A percentile compares a stretch with the other conserved stretches of the same genome.
These are phyloP conservation scores for Lethenteron reissneri DNA, from an alignment of 2,113 vertebrate species.

Conservation along the genomic window DNA sequence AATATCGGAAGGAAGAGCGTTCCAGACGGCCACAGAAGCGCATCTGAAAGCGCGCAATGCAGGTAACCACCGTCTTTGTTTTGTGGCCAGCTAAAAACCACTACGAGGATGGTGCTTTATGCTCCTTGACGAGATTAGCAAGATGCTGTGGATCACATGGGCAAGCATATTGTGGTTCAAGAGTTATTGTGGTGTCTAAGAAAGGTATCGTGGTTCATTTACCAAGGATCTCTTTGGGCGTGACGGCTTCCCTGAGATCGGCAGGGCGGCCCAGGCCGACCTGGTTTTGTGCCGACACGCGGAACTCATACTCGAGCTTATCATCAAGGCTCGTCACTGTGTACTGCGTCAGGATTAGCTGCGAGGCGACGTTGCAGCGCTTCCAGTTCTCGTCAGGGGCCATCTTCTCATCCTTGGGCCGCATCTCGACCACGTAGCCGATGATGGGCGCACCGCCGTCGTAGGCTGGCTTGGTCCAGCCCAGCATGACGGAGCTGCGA, in stretches of 20 bases:
- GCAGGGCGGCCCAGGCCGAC: conserved; percentile 76
- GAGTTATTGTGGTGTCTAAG: conserved; percentile 8
- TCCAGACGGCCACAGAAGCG: no score
- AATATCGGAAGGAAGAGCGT: no score
- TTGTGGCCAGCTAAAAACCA: no score
- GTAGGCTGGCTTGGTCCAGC: conserved; percentile 67
- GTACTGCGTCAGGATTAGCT: conserved; percentile 61
- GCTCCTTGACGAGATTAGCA: no score
- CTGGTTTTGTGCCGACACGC: conserved; percentile 89
- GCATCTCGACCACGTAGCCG: conserved; percentile 80
- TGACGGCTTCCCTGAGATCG: conserved; percentile 51
- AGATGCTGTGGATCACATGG: no score
- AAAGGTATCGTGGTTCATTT: conserved; percentile 13
- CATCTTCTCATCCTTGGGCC: conserved; percentile 33
- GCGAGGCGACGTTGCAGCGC: conserved; percentile 72
- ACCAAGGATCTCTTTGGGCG: conserved; percentile 83
- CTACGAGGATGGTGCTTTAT: no score
- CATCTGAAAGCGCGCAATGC: no score
- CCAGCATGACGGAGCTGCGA: conserved; percentile 48
- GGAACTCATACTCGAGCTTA: conserved; percentile 66
- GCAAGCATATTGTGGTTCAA: conserved; percentile 7
- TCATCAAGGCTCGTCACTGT: conserved; percentile 58
- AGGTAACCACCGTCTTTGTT: no score
- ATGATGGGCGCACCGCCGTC: conserved; percentile 81
- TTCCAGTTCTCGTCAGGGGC: conserved; percentile 76